These are phyloP conservation scores for Spinibarbus caldwelli DNA, from an alignment of 2,797 vertebrate genomes.

Conservation along the genomic window DNA sequence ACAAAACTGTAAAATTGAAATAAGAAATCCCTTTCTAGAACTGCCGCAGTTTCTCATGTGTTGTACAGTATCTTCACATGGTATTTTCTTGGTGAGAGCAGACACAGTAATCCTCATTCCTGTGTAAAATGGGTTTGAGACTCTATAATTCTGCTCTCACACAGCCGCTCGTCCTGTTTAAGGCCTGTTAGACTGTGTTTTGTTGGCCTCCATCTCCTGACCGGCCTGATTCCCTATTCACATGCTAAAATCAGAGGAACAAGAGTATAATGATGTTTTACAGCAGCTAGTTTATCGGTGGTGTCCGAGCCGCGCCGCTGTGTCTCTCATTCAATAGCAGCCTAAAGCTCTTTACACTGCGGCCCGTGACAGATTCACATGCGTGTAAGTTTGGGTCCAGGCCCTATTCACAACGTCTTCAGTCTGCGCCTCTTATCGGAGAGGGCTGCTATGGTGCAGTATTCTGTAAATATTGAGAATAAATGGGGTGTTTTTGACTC, in stretches of 20 bases:
- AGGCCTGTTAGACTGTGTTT: slow-evolving; percentile 64
- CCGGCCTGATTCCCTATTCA: slow-evolving; percentile 80
- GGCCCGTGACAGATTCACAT: slow-evolving; percentile 8
- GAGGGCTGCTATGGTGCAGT: slow-evolving; percentile 27
- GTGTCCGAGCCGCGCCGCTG: slow-evolving; percentile 69
- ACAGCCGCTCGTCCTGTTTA: slow-evolving; percentile 69
- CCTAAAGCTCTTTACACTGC: slow-evolving; percentile 70
- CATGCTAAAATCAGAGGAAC: slow-evolving; percentile 64
- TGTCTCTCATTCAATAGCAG: slow-evolving; percentile 58
- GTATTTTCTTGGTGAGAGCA: neutral
- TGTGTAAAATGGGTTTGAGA: slow-evolving; percentile 11
- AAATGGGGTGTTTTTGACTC: slow-evolving; percentile 23
- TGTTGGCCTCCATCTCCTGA: slow-evolving; percentile 59
- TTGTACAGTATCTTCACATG: neutral
- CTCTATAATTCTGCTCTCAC: slow-evolving; percentile 21
- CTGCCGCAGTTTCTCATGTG: neutral
- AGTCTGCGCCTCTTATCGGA: slow-evolving; percentile 15
- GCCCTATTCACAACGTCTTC: slow-evolving; percentile 30
- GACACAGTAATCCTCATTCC: slow-evolving; percentile 1
- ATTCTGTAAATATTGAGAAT: slow-evolving; percentile 20
- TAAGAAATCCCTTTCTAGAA: neutral
- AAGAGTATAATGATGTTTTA: slow-evolving; percentile 82
- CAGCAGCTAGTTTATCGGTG: slow-evolving; percentile 77
- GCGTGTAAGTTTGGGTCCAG: neutral
- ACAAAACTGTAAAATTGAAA: neutral